Evolutionary conservation across 2,888 invertebrate genomes (phyloP).

Genomic region (Timema cristinae): DNA sequence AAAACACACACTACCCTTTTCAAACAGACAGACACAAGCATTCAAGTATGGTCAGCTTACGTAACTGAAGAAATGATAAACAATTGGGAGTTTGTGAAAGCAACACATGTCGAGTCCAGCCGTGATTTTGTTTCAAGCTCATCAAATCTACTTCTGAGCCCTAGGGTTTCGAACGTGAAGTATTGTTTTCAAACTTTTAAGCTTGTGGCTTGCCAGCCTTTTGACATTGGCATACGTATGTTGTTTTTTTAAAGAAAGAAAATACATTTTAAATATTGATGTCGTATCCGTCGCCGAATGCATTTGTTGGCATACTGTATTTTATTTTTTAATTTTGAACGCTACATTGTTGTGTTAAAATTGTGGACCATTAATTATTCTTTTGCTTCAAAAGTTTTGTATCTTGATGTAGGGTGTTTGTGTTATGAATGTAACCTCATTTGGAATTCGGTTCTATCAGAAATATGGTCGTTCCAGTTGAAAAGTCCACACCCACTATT

Average conservation of each 20-base stretch:
- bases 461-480: no score
- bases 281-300: neutral
- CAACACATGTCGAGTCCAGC: slow-evolving; percentile 14
- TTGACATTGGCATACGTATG: slow-evolving; percentile 1
- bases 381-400: slow-evolving; percentile 11
- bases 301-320: slow-evolving; percentile 9
- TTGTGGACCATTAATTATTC: slow-evolving; percentile 1
- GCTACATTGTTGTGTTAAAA: slow-evolving; percentile 3
- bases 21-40: slow-evolving; percentile 12
- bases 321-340: neutral
- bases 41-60: slow-evolving; percentile 14
- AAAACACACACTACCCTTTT: neutral
- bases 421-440: no score
- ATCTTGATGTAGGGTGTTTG: slow-evolving; percentile 12
- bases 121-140: neutral
- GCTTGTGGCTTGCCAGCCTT: neutral
- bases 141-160: slow-evolving; percentile 6
- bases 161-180: slow-evolving; percentile 13
- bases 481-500: no score
- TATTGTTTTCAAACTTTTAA: slow-evolving; percentile 8
- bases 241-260: no score
- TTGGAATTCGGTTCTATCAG: no score
- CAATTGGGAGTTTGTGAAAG: slow-evolving; percentile 13
- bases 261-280: no score
- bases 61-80: slow-evolving; percentile 15